A percentile compares a stretch with the other conserved stretches of the same genome.
Evolutionary conservation across 2,888 invertebrate genomes (phyloP).

Genomic region (Clistopyga incitator): DNA sequence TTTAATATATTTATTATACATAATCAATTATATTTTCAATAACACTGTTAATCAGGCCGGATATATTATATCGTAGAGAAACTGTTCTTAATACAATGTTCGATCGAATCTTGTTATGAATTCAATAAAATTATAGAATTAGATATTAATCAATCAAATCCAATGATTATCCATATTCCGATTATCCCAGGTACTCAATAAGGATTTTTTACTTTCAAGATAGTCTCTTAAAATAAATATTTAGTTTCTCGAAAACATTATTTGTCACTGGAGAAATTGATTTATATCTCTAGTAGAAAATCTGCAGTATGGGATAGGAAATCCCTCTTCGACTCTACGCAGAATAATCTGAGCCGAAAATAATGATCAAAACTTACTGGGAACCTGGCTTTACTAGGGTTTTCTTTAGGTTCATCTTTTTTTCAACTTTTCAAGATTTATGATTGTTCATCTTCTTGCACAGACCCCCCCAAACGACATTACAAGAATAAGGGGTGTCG

Average conservation of each 20-base stretch:
- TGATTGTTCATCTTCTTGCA: slow-evolving; percentile 15
- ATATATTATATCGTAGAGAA: too few relatives aligned
- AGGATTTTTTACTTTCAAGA: background rate
- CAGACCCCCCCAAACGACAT: background rate
- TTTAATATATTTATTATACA: background rate
- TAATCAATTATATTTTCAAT: background rate
- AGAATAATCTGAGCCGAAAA: background rate
- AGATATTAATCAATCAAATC: background rate
- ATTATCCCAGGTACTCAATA: background rate
- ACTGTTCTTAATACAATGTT: background rate
- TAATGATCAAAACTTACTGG: too few relatives aligned
- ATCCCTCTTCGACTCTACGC: background rate
- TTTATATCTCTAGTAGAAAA: background rate
- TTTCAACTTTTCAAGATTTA: background rate
- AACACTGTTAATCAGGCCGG: too few relatives aligned
- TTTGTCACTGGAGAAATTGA: background rate
- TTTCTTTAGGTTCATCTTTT: background rate
- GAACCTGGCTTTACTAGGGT: background rate
- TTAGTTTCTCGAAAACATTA: background rate
- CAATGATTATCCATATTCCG: background rate
- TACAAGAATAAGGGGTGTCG: slow-evolving; percentile 18
- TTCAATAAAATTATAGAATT: background rate
- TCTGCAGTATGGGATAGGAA: background rate
- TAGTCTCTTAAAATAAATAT: background rate
- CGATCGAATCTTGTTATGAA: background rate